These are phyloP conservation scores for Nothura maculosa DNA, from an alignment of 2,797 vertebrate species.

Conservation along the genomic window DNA sequence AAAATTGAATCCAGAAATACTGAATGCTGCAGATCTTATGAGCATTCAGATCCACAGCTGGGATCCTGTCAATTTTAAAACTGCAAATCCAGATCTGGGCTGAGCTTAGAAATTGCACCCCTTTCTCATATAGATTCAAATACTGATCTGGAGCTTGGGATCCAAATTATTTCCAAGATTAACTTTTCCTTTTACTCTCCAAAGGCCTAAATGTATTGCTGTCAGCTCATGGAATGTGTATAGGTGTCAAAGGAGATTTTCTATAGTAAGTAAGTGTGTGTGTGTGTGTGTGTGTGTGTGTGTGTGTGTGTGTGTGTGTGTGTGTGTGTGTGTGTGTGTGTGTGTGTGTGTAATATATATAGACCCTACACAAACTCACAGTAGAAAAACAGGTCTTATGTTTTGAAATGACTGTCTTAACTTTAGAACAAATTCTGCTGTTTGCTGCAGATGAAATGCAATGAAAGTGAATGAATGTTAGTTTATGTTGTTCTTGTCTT, in stretches of 20 bases:
- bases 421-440: background rate
- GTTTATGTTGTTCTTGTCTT: background rate
- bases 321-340: too few relatives aligned
- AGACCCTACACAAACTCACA: background rate
- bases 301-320: too few relatives aligned
- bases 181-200: slow-evolving; percentile 18
- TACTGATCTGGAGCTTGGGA: slow-evolving; percentile 13
- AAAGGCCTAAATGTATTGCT: background rate
- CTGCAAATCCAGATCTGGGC: background rate
- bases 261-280: too few relatives aligned
- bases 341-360: too few relatives aligned
- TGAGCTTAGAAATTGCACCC: background rate
- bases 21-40: background rate
- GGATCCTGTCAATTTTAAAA: background rate
- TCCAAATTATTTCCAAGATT: slow-evolving; percentile 31
- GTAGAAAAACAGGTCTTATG: background rate
- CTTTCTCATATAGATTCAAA: slow-evolving; percentile 27
- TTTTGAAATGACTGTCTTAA: background rate
- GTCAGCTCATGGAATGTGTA: background rate
- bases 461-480: background rate
- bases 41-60: background rate
- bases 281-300: too few relatives aligned
- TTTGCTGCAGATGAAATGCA: background rate
- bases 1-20: background rate
- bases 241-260: slow-evolving; percentile 14